Base-by-base conservation (phyloP, 2,113 vertebrate genomes). In the Cervus canadensis region DNA sequence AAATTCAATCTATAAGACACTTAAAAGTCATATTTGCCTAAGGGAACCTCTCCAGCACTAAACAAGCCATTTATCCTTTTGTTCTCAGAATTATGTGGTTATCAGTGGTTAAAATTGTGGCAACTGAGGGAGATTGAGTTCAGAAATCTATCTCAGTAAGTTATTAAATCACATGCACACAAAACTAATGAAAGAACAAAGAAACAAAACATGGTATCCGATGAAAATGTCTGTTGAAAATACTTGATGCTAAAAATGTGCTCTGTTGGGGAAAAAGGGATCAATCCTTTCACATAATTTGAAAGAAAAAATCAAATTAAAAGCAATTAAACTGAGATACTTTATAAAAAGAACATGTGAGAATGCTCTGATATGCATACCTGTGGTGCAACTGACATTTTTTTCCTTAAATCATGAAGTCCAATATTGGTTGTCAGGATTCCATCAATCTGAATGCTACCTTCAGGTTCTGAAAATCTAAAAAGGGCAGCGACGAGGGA, bases 371-470 rank as follows among this genome's bases (percentile, higher is more conserved):
- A 23, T 56, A 3, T 56, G 3, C 56, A 56, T 56, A 56, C 56
- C 21, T 56, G 56, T 23, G 56, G 56, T 56, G 21, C 21, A 23
- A 56, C 21, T 23, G 56, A 56, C 21, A 56, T 23, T 56, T 56
- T 56, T 21, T 56, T 56, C 21, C 56, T 56, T 56, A 56, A 56
- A 56, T 56, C 56, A 56, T 56, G 21, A 8, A 56, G 56, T 9
- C 56, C 56, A 56, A 56, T 56, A 6, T 56, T 2, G 1, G 0
- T 56, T 56, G 21, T 56, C 21, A 1, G 0, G 21, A 56, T 56
- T 3, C 21, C 21, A 56, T 56, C 56, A 3, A 56, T 56, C 56
- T 0, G 0, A 56, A 56, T 1, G 17, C 1, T 0, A 56, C 56
- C 56, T 56, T 56, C 56, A 0, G 56, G 7, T 23, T 56, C 56